Percentiles rank a stretch among this genome's conserved stretches.
These are phyloP conservation scores for Sitobion miscanthi DNA, from an alignment of 1,140 invertebrate genomes.

Conservation along the genomic window DNA sequence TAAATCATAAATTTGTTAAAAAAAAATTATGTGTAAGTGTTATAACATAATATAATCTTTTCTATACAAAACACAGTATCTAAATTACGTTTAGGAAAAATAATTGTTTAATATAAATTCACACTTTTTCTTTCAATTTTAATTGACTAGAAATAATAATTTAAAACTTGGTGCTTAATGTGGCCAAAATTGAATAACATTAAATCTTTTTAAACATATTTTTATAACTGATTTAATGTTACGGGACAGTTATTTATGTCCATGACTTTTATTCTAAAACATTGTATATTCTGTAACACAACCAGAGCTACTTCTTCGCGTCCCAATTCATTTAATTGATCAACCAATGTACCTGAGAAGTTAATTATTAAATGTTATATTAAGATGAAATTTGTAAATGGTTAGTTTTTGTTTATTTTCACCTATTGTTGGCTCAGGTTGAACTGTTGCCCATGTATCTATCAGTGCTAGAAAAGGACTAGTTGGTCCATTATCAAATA, in stretches of 20 bases:
- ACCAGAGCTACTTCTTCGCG: conserved; percentile 59
- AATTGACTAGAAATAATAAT: conserved; percentile 53
- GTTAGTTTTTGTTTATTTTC: background rate
- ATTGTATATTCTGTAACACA: conserved; percentile 57
- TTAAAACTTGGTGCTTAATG: background rate
- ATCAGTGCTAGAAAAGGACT: conserved; percentile 59
- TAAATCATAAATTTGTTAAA: background rate
- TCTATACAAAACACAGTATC: conserved; percentile 10
- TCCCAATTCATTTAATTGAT: conserved; percentile 58
- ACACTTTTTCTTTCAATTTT: background rate
- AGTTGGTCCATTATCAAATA: conserved; percentile 57
- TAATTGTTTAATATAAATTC: conserved; percentile 11
- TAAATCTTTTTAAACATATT: background rate
- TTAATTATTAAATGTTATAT: background rate
- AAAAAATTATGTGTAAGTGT: background rate
- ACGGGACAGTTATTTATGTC: conserved; percentile 25
- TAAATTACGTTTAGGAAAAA: background rate
- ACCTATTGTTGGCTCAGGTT: conserved; percentile 51
- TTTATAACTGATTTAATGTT: conserved; percentile 2
- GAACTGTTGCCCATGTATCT: conserved; percentile 55
- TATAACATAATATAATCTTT: background rate
- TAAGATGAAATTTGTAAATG: background rate
- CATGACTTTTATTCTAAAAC: conserved; percentile 58
- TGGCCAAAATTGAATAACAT: background rate
- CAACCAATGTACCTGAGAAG: conserved; percentile 58